A percentile compares a stretch with the other conserved stretches of the same genome.
phyloP scores from a whole-genome alignment of 2,797 vertebrate species.

The Rhinophrynus dorsalis region DNA sequence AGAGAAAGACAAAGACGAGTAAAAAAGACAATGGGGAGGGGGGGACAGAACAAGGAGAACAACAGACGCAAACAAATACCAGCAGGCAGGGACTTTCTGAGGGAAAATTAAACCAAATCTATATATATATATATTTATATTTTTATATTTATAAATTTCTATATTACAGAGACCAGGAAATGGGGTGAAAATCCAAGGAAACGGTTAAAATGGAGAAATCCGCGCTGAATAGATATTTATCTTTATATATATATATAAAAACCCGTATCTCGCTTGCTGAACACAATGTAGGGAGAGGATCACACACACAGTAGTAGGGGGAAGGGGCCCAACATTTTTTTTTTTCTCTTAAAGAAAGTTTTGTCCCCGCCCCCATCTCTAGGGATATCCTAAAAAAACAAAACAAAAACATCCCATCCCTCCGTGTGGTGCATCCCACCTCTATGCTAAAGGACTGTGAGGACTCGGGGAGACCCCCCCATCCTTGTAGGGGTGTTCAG shows the following conservation, averaged over 20 bases:
- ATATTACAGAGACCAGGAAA: constrained; percentile 44
- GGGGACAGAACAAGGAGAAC: constrained; percentile 2
- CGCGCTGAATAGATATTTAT: constrained; percentile 35
- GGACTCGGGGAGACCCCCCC: background rate
- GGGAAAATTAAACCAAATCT: constrained; percentile 42
- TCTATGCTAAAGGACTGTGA: background rate
- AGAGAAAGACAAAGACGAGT: background rate
- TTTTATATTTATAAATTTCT: constrained; percentile 47
- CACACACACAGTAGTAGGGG: background rate
- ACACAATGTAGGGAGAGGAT: constrained; percentile 26
- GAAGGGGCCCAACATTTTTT: constrained; percentile 1
- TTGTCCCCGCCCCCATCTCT: too few species aligned
- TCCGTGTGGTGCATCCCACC: background rate
- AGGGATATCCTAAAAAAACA: too few species aligned
- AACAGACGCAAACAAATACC: constrained; percentile 8
- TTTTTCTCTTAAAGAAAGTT: constrained; percentile 3
- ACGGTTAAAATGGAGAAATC: constrained; percentile 18
- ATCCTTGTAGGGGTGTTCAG: background rate
- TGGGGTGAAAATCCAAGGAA: constrained; percentile 35
- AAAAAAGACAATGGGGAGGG: background rate
- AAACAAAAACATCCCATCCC: background rate
- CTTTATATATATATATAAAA: constrained; percentile 38
- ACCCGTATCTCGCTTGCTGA: constrained; percentile 38
- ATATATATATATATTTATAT: constrained; percentile 36
- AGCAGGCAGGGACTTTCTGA: constrained; percentile 21